A percentile compares a stretch with the other conserved stretches of the same genome.
These are phyloP conservation scores for Conus ventricosus DNA, from an alignment of 1,140 invertebrate species.

Conservation along the genomic window DNA sequence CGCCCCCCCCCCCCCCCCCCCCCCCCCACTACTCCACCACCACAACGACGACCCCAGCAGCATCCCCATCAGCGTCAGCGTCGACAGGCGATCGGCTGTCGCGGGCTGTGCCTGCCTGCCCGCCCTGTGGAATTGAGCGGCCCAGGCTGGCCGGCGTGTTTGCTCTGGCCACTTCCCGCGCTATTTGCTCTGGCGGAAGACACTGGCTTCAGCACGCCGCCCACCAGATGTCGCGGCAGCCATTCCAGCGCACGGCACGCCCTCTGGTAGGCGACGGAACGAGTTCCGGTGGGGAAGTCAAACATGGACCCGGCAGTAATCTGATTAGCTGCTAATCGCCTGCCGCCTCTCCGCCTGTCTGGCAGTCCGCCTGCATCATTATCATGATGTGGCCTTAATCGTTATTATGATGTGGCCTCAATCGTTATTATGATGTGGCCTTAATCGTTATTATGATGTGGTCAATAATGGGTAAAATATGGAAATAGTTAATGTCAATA, in stretches of 20 bases:
- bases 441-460: too few species aligned
- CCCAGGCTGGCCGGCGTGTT: neutral
- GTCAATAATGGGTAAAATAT: too few species aligned
- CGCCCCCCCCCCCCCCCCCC: too few species aligned
- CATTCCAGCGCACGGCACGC: conserved; percentile 26
- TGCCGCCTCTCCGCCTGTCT: too few species aligned
- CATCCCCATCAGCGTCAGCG: neutral
- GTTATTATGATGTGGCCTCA: too few species aligned
- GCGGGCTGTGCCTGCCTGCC: conserved; percentile 15
- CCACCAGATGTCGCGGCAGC: conserved; percentile 27
- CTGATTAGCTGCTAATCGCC: conserved; percentile 37
- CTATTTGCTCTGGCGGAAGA: neutral
- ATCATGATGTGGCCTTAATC: too few species aligned
- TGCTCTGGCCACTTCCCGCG: too few species aligned
- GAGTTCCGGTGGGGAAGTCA: conserved; percentile 32
- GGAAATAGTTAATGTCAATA: too few species aligned
- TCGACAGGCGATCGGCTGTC: neutral
- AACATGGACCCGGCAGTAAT: conserved; percentile 31
- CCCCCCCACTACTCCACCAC: too few species aligned
- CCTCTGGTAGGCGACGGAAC: conserved; percentile 24
- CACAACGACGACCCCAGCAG: neutral
- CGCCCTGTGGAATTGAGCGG: neutral
- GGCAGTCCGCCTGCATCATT: too few species aligned
- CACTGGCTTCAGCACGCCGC: neutral
- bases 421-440: too few species aligned